Percentiles rank a stretch among this genome's conserved stretches.
These are phyloP conservation scores for Hyposmocoma kahamanoa DNA, from an alignment of 1,140 invertebrate species.

Conservation along the genomic window DNA sequence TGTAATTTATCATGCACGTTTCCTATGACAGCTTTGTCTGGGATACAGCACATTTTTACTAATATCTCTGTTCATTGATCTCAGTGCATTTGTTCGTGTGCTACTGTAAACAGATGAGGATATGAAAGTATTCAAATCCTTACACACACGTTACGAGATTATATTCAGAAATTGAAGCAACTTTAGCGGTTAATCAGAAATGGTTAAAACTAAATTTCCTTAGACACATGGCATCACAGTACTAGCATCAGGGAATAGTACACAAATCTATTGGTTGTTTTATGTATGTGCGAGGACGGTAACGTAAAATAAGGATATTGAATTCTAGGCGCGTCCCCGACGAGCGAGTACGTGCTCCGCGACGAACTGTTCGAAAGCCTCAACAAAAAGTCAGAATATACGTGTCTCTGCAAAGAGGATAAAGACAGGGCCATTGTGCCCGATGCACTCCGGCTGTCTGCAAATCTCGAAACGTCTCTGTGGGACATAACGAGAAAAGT, in stretches of 20 bases:
- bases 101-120: too few species aligned
- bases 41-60: neutral
- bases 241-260: neutral
- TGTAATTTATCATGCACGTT: neutral
- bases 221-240: too few species aligned
- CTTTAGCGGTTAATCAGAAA: too few species aligned
- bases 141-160: too few species aligned
- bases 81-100: too few species aligned
- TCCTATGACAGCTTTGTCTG: neutral
- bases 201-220: too few species aligned
- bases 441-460: constrained; percentile 36
- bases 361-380: constrained; percentile 35
- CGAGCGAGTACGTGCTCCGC: constrained; percentile 38
- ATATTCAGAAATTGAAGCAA: too few species aligned
- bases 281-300: constrained; percentile 20
- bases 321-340: constrained; percentile 40
- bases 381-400: constrained; percentile 44
- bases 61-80: neutral
- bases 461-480: constrained; percentile 45
- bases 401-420: constrained; percentile 32
- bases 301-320: constrained; percentile 42
- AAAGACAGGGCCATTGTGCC: constrained; percentile 34
- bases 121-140: too few species aligned
- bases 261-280: neutral
- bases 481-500: constrained; percentile 47